Percentiles rank a stretch among this genome's conserved stretches.
phyloP scores from a whole-genome alignment of 2,888 invertebrate species.

The Tetranychus truncatus region DNA sequence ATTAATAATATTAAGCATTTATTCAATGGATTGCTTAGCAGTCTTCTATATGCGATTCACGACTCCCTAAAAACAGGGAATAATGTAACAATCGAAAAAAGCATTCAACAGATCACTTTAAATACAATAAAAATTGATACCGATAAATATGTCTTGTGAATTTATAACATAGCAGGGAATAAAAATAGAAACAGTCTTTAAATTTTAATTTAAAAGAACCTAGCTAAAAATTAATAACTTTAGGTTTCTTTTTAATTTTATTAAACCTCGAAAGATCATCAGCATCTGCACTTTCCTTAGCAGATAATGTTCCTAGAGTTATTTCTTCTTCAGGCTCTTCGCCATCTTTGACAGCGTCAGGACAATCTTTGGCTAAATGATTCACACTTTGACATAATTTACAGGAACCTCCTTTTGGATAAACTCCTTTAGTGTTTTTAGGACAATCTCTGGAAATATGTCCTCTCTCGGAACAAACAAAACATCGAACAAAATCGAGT shows the following conservation, averaged over 20 bases:
- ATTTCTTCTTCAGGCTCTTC: background rate
- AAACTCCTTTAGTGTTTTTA: slow-evolving; percentile 64
- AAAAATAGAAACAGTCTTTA: too few relatives aligned
- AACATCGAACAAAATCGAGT: slow-evolving; percentile 65
- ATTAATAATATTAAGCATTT: too few relatives aligned
- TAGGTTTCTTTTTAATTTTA: background rate
- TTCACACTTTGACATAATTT: slow-evolving; percentile 63
- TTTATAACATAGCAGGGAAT: too few relatives aligned
- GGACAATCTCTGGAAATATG: slow-evolving; percentile 74
- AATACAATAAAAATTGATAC: background rate
- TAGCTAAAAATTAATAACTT: background rate
- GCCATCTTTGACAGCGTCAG: slow-evolving; percentile 37
- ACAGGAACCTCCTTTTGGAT: slow-evolving; percentile 62
- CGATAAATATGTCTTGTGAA: background rate
- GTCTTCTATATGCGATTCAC: too few relatives aligned
- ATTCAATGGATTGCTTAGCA: too few relatives aligned
- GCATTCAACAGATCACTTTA: too few relatives aligned
- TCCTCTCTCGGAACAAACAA: slow-evolving; percentile 67
- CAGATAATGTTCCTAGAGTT: background rate
- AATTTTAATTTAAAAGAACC: background rate
- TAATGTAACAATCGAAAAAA: too few relatives aligned
- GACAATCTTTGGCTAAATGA: slow-evolving; percentile 63
- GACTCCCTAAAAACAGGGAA: too few relatives aligned
- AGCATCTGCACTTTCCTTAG: background rate
- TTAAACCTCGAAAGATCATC: background rate